phyloP scores from a whole-genome alignment of 2,113 vertebrate species.

The Nipponia nippon region DNA sequence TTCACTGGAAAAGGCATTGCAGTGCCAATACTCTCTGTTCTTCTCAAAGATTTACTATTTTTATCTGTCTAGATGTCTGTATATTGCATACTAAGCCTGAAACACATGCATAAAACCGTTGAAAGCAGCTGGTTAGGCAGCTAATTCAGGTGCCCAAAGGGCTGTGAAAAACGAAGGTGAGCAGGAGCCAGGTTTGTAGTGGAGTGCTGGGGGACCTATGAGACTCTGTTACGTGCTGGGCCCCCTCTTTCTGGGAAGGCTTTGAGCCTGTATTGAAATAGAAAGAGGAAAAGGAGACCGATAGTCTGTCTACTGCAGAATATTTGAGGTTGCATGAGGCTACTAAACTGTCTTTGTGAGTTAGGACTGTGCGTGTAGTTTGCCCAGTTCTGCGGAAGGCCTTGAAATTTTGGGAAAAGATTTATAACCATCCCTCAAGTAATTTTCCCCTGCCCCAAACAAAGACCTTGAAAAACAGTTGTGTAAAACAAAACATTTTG shows the following conservation, averaged over 20 bases:
- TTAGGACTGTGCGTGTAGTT: not conserved
- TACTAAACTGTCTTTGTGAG: not conserved
- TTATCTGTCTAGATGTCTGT: not conserved
- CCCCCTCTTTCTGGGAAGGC: not conserved
- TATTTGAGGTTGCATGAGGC: not conserved
- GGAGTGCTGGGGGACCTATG: fast-evolving
- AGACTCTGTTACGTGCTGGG: not conserved
- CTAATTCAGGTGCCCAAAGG: not conserved
- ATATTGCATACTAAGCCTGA: not conserved
- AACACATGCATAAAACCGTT: not conserved
- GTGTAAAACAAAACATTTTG: not conserved
- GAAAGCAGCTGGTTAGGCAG: not conserved
- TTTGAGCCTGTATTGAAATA: not conserved
- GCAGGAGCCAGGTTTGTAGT: not conserved
- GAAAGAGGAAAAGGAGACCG: not conserved
- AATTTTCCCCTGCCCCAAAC: not conserved
- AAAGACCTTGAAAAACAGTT: not conserved
- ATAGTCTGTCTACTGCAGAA: not conserved
- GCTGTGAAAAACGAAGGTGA: not conserved
- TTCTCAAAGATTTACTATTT: not conserved
- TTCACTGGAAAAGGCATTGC: not conserved
- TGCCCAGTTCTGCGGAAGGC: not conserved
- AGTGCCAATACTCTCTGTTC: not conserved
- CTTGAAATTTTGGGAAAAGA: not conserved
- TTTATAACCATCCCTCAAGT: not conserved